Evolutionary conservation across 2,888 invertebrate species (phyloP).

Genomic region (Aethes cnicana): DNA sequence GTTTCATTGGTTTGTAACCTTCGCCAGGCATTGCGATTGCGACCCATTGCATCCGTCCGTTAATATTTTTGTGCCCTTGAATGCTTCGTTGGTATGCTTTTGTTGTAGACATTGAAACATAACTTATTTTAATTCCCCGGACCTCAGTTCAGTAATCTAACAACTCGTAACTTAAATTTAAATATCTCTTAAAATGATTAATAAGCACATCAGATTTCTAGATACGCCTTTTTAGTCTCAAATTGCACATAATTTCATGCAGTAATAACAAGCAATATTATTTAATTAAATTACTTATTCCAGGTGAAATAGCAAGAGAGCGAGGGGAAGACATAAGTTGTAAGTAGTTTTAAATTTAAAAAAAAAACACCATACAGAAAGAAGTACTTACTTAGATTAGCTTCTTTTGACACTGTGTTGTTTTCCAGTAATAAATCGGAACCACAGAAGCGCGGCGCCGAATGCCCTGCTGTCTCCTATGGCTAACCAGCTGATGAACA

Average conservation of each 20-base stretch:
- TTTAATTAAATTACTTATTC: constrained; percentile 38
- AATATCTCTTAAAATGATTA: background rate
- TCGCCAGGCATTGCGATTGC: constrained; percentile 71
- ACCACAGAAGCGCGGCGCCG: constrained; percentile 88
- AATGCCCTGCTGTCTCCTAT: constrained; percentile 85
- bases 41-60: constrained; percentile 66
- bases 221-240: background rate
- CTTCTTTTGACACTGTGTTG: constrained; percentile 11
- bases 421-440: constrained; percentile 88
- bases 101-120: constrained; percentile 60
- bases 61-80: constrained; percentile 50
- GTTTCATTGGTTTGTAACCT: constrained; percentile 71
- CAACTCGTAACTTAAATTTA: constrained; percentile 5
- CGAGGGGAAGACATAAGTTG: constrained; percentile 89
- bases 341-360: constrained; percentile 76
- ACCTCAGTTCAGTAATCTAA: background rate
- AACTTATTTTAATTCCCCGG: constrained; percentile 5
- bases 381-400: background rate
- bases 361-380: background rate
- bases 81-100: constrained; percentile 68
- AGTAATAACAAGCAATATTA: background rate
- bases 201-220: background rate
- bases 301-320: constrained; percentile 89
- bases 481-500: constrained; percentile 87
- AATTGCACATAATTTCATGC: background rate